A percentile compares a stretch with the other conserved stretches of the same genome.
Evolutionary conservation across 1,140 invertebrate species (phyloP).

Genomic region (Lordiphosa stackelbergi): DNA sequence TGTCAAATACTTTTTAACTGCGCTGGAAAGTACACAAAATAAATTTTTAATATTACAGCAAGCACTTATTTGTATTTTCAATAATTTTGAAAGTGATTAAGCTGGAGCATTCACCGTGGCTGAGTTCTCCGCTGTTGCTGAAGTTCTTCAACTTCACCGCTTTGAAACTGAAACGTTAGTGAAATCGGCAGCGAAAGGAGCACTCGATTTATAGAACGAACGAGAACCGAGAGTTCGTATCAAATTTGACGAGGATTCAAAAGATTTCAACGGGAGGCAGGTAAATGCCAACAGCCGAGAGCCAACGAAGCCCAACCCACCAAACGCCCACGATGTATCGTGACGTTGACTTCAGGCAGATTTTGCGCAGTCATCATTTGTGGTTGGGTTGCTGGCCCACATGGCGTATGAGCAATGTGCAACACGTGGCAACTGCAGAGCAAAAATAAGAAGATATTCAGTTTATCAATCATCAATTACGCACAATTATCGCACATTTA

Average conservation of each 20-base stretch:
- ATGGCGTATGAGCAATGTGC: slow-evolving; percentile 50
- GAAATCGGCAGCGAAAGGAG: slow-evolving; percentile 55
- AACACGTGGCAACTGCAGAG: slow-evolving; percentile 52
- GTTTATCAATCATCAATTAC: slow-evolving; percentile 59
- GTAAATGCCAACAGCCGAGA: slow-evolving; percentile 19
- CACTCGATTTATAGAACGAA: slow-evolving; percentile 58
- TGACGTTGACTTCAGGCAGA: slow-evolving; percentile 17
- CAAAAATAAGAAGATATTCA: slow-evolving; percentile 28
- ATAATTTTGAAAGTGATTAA: slow-evolving; percentile 5
- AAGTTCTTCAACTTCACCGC: slow-evolving; percentile 47
- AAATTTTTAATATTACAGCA: slow-evolving; percentile 17
- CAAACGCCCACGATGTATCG: slow-evolving; percentile 45
- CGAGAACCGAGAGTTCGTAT: slow-evolving; percentile 21
- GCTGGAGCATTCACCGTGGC: slow-evolving; percentile 38
- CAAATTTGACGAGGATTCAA: slow-evolving; percentile 54
- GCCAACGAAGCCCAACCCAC: not conserved
- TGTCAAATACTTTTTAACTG: not conserved
- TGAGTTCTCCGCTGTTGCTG: slow-evolving; percentile 8
- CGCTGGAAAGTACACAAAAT: slow-evolving; percentile 37
- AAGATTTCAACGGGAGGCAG: slow-evolving; percentile 60
- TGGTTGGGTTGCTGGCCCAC: slow-evolving; percentile 10
- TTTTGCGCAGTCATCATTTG: slow-evolving; percentile 58
- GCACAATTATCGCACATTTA: slow-evolving; percentile 62
- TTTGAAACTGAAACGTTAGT: slow-evolving; percentile 68
- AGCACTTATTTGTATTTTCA: slow-evolving; percentile 12